Conservation (phyloP, 2,797 vertebrate species). For the Pantherophis vulpinus region DNA sequence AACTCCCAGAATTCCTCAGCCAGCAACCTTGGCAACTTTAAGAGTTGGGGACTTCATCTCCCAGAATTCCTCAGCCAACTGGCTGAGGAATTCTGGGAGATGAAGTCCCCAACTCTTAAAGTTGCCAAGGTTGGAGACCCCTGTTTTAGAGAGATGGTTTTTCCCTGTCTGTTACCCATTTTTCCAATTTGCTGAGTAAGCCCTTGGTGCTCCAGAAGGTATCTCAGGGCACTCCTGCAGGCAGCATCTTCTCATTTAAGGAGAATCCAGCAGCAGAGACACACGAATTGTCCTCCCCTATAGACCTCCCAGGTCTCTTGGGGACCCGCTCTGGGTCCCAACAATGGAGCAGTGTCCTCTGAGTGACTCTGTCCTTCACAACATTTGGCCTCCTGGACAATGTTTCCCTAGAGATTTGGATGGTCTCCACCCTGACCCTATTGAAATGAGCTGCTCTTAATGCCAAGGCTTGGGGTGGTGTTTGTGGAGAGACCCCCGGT, state of each 20-base stretch:
- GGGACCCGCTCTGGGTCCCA: background rate
- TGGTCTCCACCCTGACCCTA: background rate
- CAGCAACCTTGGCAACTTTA: no score
- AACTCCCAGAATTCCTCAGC: no score
- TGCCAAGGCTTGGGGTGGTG: background rate
- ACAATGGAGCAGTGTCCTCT: background rate
- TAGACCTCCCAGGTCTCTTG: background rate
- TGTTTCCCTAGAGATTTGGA: background rate
- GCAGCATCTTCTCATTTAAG: background rate
- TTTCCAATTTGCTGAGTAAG: background rate
- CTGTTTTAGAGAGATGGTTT: background rate
- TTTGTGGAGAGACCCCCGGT: background rate
- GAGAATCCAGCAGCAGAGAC: background rate
- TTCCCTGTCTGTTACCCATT: background rate
- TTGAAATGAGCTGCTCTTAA: background rate
- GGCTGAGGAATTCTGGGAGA: no score
- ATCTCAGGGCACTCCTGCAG: no score
- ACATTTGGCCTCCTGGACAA: background rate
- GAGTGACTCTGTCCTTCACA: background rate
- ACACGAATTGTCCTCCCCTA: background rate
- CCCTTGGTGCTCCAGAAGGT: background rate
- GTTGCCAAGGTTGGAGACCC: no score
- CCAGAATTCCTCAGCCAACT: no score
- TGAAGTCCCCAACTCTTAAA: no score
- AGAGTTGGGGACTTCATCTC: no score